These are phyloP conservation scores for Todiramphus saurophagus DNA, from an alignment of 2,113 vertebrate species.

Conservation along the genomic window DNA sequence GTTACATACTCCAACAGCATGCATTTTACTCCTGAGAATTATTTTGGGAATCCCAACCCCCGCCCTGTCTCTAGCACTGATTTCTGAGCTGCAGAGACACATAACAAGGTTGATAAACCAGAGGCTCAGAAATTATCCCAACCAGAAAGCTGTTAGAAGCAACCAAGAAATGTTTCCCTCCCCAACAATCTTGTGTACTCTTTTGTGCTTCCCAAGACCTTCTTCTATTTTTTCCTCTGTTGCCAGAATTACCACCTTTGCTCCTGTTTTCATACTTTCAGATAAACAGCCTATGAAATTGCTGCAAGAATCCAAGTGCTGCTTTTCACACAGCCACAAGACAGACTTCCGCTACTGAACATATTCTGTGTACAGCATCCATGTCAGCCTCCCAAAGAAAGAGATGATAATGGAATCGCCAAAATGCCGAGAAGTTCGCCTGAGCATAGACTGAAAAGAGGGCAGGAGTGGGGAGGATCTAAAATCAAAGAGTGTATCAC, in stretches of 20 bases:
- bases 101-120: background rate
- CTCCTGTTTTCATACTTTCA: background rate
- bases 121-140: background rate
- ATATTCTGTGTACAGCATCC: background rate
- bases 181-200: accelerated
- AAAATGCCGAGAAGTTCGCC: background rate
- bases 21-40: background rate
- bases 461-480: background rate
- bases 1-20: background rate
- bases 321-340: background rate
- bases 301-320: background rate
- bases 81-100: background rate
- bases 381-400: background rate
- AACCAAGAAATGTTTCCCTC: background rate
- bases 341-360: background rate
- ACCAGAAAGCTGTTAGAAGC: background rate
- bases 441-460: background rate
- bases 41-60: background rate
- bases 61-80: background rate
- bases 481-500: accelerated
- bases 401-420: background rate
- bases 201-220: background rate
- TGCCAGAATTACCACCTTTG: background rate
- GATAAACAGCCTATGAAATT: background rate
- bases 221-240: background rate